Base-by-base conservation (phyloP, 2,113 vertebrate genomes). In the Myocastor coypus region DNA sequence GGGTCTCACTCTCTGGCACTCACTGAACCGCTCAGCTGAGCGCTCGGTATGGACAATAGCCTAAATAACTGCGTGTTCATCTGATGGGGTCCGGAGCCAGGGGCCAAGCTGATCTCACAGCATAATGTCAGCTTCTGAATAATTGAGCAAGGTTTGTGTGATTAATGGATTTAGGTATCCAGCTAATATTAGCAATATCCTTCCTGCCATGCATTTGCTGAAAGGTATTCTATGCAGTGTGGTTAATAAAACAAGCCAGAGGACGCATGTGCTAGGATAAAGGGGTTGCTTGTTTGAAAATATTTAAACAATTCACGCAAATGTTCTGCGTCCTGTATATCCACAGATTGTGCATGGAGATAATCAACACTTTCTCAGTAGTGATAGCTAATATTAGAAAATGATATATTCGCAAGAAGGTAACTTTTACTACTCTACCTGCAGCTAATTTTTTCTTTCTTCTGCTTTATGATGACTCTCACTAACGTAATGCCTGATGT, bases 101-200 rank as follows among this genome's bases (percentile, higher is more conserved):
- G 32, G 63, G 63, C 87, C 84, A 64, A 96, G 34, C 64, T 94
- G 78, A 94, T 91, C 86, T 95, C 95, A 95, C 24, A 88, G 66
- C 66, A 12, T 69, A 71, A 93, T 96, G 92, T 91, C 92, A 89
- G 61, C 59, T 92, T 66, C 85, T 95, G 95, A 96, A 97, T 96
- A 95, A 96, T 77, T 78, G 90, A 95, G 59, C 3, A 12, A 57
- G 52, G 75, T 30, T 85, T 94, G 66, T 87, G 77, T 97, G 96
- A 96, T 96, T 95, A 97, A 97, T 96, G 91, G 81, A 89, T 94
- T 97, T 95, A 95, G 94, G 55, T 80, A 90, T 95, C 92, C 92
- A 66, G 55, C 82, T 95, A 83, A 83, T 92, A 89, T 94, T 86
- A 94, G 92, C 88, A 96, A 63, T 96, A 96, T 96, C 88, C 87